Evolutionary conservation across 2,888 invertebrate genomes (phyloP), one percentile per base, ranked within the genome.

Genomic region (Drosophila tanythrix): DNA sequence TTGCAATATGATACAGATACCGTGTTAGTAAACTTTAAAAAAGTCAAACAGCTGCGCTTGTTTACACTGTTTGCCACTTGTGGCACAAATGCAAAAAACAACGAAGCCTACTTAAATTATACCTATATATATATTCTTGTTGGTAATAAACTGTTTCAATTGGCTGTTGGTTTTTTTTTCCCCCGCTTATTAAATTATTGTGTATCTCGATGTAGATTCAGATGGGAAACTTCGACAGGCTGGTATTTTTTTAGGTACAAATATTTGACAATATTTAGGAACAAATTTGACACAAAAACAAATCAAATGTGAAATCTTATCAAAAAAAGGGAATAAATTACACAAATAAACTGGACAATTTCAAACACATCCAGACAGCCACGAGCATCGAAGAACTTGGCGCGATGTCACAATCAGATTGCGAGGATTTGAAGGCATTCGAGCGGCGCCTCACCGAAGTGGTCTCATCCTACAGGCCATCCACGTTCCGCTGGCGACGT

Each of bases 381-480:
- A 89, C 88, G 79, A 90, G 90, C 83, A 87, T 90, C 70, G 87
- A 87, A 74, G 87, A 87, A 75, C 75, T 87, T 76, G 87, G 74
- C 76, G 89, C 74, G 64, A 93, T 97, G 90, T 97, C 98, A 94
- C 97, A 97, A 94, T 97, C 97, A 51, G 97, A 97, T 82, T 98
- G 97, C 93, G 98, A 98, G 95, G 99, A 99, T 95, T 94, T 99
- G 86, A 99, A 99, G 94, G 99, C 99, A 46, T 99, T 99, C 93
- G 99, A 99, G 94, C 95, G 99, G 80, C 95, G 99, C 63, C 94
- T 99, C 31, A 99, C 99, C 1, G 99, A 99, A 94, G 99, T 99
- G 21, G 98, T 99, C 92, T 96, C 97, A 82, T 98, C 98, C 92
- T 95, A 99, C 83, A 98, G 98, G 92, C 99, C 99, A 40, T 96